A percentile compares a stretch with the other conserved stretches of the same genome.
phyloP scores from a whole-genome alignment of 2,797 vertebrate species.

The Centroberyx gerrardi region DNA sequence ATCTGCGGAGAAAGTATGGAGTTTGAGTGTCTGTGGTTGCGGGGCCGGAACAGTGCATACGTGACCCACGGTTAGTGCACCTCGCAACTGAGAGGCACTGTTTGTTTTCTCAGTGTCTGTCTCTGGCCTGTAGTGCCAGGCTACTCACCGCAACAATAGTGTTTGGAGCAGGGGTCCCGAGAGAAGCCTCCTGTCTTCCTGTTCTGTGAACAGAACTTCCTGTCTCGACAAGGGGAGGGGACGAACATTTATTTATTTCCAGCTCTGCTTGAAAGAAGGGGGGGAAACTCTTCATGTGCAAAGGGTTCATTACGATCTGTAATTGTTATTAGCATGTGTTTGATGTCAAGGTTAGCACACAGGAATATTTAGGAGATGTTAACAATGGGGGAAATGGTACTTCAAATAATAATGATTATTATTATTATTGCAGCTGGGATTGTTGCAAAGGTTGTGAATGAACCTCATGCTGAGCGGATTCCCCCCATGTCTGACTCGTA shows the following conservation, averaged over 20 bases:
- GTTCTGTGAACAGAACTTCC: constrained; percentile 86
- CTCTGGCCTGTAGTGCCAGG: constrained; percentile 84
- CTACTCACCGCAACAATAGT: constrained; percentile 88
- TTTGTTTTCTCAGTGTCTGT: constrained; percentile 87
- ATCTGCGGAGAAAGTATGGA: constrained; percentile 30
- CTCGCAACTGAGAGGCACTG: constrained; percentile 69
- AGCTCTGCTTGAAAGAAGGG: constrained; percentile 83
- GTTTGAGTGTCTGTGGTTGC: constrained; percentile 22
- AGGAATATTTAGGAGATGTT: constrained; percentile 68
- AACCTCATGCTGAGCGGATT: constrained; percentile 69
- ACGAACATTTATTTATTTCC: constrained; percentile 86
- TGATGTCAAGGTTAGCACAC: constrained; percentile 80
- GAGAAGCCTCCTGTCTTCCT: constrained; percentile 89
- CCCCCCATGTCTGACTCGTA: constrained; percentile 70
- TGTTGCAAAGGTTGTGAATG: constrained; percentile 78
- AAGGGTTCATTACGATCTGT: constrained; percentile 75
- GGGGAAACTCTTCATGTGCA: constrained; percentile 81
- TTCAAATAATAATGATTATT: constrained; percentile 84
- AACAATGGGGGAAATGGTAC: constrained; percentile 85
- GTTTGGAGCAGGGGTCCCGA: constrained; percentile 86
- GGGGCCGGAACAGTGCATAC: constrained; percentile 73
- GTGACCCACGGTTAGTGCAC: constrained; percentile 81
- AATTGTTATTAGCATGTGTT: constrained; percentile 85
- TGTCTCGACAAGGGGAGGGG: constrained; percentile 79
- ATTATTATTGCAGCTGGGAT: constrained; percentile 78